Conservation (phyloP, 2,797 vertebrate genomes). For the Centroberyx gerrardi region DNA sequence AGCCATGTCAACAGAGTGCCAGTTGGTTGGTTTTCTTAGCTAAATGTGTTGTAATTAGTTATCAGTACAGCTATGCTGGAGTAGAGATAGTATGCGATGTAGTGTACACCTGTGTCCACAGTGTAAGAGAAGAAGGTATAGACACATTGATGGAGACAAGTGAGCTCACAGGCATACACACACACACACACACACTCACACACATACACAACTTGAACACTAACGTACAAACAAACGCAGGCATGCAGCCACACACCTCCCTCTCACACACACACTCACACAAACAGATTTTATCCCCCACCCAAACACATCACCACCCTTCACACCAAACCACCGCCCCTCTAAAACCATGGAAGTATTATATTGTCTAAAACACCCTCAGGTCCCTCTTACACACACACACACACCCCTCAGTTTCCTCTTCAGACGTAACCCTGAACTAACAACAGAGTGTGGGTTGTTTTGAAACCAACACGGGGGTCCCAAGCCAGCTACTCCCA, state of each 20-base stretch:
- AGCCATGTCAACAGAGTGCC: conserved; percentile 34
- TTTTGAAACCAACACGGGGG: conserved; percentile 36
- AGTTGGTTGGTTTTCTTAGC: conserved; percentile 28
- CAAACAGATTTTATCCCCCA: conserved; percentile 1
- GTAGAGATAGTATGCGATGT: conserved; percentile 21
- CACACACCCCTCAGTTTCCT: conserved; percentile 2
- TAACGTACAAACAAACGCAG: not conserved
- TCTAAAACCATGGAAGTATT: not conserved
- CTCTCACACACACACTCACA: conserved; percentile 25
- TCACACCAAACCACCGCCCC: not conserved
- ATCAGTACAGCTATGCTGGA: conserved; percentile 35
- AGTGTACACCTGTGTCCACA: not conserved
- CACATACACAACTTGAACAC: not conserved
- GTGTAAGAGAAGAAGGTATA: not conserved
- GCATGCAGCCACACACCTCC: not conserved
- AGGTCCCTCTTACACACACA: conserved; percentile 20
- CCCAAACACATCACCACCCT: not conserved
- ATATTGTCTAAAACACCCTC: not conserved
- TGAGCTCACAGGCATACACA: conserved; percentile 20
- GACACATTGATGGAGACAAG: not conserved
- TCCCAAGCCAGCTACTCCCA: conserved; percentile 50
- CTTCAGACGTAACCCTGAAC: not conserved
- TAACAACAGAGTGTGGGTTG: conserved; percentile 35
- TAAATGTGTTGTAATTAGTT: conserved; percentile 36
- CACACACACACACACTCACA: conserved; percentile 11